A percentile compares a stretch with the other conserved stretches of the same genome.
These are phyloP conservation scores for Pituophis catenifer DNA, from an alignment of 2,113 vertebrate genomes.

Conservation along the genomic window DNA sequence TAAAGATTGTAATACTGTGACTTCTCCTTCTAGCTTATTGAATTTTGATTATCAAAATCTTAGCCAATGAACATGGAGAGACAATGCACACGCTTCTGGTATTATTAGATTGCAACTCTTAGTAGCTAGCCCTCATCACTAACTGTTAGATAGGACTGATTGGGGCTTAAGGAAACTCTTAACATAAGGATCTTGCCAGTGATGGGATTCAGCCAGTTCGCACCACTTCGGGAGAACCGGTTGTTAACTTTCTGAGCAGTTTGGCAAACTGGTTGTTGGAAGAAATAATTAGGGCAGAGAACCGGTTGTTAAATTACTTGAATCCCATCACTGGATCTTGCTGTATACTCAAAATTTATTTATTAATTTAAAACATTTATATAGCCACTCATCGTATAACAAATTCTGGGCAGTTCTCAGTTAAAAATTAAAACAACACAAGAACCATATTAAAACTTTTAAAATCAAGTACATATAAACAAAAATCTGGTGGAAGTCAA, in stretches of 20 bases:
- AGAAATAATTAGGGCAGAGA: no score
- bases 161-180: background rate
- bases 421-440: background rate
- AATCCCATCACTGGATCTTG: background rate
- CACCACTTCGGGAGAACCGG: no score
- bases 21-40: background rate
- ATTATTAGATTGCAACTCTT: background rate
- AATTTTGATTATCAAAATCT: background rate
- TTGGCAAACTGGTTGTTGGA: no score
- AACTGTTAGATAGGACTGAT: background rate
- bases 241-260: no score
- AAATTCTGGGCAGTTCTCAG: background rate
- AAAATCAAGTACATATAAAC: background rate
- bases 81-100: background rate
- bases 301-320: no score
- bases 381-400: background rate
- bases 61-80: background rate
- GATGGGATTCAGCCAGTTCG: no score
- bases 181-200: background rate
- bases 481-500: background rate
- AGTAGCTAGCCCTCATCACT: background rate
- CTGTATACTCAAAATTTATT: background rate
- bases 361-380: background rate
- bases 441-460: background rate
- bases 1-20: background rate